Evolutionary conservation across 1,140 invertebrate species (phyloP).

Genomic region (Carposina sasakii): DNA sequence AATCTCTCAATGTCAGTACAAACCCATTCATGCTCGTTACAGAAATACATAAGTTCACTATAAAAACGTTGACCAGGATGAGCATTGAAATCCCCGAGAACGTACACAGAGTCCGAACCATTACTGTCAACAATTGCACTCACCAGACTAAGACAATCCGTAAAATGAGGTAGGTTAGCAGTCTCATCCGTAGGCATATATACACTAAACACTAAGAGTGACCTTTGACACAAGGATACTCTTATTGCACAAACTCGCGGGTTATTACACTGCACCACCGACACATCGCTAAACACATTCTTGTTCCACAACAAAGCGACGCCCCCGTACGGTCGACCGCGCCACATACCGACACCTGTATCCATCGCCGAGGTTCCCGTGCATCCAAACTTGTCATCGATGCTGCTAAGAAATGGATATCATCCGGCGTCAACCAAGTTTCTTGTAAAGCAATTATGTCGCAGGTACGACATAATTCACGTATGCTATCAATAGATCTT

Average conservation of each 20-base stretch:
- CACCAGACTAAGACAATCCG: neutral
- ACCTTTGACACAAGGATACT: neutral
- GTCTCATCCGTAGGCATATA: slow-evolving; percentile 3
- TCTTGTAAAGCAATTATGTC: slow-evolving; percentile 6
- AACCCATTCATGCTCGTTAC: neutral
- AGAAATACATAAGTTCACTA: neutral
- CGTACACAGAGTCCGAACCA: neutral
- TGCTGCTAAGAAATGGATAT: neutral
- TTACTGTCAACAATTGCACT: neutral
- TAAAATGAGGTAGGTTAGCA: neutral
- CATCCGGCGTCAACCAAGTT: slow-evolving; percentile 5
- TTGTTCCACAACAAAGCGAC: slow-evolving; percentile 1
- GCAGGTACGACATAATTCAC: neutral
- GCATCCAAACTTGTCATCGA: neutral
- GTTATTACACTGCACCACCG: neutral
- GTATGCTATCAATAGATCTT: neutral
- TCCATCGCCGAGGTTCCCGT: neutral
- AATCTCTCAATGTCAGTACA: slow-evolving; percentile 2
- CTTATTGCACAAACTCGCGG: neutral
- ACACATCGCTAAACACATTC: neutral
- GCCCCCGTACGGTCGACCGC: slow-evolving; percentile 1
- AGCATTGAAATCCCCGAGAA: neutral
- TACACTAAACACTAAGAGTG: neutral
- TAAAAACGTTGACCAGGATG: neutral
- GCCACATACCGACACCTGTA: neutral